phyloP scores from a whole-genome alignment of 1,140 invertebrate genomes.

The Chlorops oryzae region DNA sequence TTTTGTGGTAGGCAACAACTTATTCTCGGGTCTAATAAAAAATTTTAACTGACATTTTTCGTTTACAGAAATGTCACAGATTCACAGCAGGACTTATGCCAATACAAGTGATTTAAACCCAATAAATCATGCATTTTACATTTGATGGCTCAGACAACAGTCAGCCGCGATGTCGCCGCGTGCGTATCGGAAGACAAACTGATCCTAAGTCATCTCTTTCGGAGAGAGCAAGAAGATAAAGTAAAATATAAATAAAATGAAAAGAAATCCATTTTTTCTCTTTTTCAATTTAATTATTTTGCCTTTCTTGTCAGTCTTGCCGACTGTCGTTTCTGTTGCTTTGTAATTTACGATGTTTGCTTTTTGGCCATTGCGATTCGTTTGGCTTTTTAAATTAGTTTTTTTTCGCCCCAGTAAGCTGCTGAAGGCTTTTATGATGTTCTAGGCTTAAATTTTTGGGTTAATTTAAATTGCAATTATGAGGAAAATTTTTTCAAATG shows the following conservation, averaged over 20 bases:
- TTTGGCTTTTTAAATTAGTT: too few relatives aligned
- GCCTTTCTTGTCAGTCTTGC: conserved; percentile 4
- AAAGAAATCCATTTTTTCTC: conserved; percentile 1
- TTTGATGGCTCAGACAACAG: conserved; percentile 22
- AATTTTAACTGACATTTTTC: conserved; percentile 48
- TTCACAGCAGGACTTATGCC: conserved; percentile 47
- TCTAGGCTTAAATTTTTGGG: too few relatives aligned
- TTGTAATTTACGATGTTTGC: too few relatives aligned
- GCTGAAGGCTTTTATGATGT: too few relatives aligned
- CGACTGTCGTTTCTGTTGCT: conserved; percentile 1
- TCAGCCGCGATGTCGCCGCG: background rate
- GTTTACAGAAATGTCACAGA: conserved; percentile 49
- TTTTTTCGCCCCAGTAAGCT: too few relatives aligned
- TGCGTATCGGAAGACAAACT: background rate
- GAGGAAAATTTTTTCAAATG: too few relatives aligned
- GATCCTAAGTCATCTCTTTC: background rate
- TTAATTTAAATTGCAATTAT: too few relatives aligned
- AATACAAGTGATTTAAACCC: conserved; percentile 49
- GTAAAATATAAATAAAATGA: too few relatives aligned
- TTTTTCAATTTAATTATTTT: conserved; percentile 42
- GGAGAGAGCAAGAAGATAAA: too few relatives aligned
- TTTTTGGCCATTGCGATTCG: too few relatives aligned
- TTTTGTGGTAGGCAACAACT: background rate
- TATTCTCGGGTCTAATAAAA: conserved; percentile 32
- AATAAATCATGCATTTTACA: conserved; percentile 44